A percentile compares a stretch with the other conserved stretches of the same genome.
phyloP scores from a whole-genome alignment of 2,113 vertebrate species.

The Chaetops frenatus region DNA sequence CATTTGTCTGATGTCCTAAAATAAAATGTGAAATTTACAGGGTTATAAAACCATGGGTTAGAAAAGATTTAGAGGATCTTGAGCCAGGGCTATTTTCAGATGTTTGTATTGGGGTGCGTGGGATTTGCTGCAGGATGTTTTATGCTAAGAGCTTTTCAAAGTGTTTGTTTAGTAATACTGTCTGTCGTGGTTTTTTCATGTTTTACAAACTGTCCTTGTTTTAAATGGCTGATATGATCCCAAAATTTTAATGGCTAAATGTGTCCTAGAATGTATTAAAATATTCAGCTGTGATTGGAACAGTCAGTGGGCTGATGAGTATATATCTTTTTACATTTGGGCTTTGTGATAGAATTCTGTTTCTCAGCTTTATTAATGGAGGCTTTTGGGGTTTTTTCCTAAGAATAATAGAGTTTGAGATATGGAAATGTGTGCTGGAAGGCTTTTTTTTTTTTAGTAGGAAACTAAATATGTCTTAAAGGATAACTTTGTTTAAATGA shows the following conservation, averaged over 20 bases:
- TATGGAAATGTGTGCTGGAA: neutral
- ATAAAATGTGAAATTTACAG: constrained; percentile 1
- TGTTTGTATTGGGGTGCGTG: neutral
- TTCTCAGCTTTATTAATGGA: constrained; percentile 16
- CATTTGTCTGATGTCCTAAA: constrained; percentile 17
- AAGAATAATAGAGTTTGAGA: constrained; percentile 21
- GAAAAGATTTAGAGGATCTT: neutral
- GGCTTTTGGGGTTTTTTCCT: neutral
- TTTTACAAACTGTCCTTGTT: neutral
- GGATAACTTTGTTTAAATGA: constrained; percentile 4
- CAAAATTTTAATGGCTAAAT: neutral
- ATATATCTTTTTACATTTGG: neutral
- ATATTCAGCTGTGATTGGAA: neutral
- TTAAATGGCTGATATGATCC: neutral
- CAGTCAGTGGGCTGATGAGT: neutral
- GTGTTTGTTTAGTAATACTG: neutral
- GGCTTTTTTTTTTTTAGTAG: neutral
- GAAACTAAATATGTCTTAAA: neutral
- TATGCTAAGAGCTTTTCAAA: constrained; percentile 1
- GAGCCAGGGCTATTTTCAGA: neutral
- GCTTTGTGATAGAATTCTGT: neutral
- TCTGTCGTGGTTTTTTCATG: neutral
- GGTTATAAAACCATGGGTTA: neutral
- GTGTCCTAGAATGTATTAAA: neutral
- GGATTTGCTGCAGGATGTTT: neutral